Evolutionary conservation across 2,797 vertebrate genomes (phyloP), one percentile per base, ranked within the genome.

Genomic region (Molossus alvarezi): DNA sequence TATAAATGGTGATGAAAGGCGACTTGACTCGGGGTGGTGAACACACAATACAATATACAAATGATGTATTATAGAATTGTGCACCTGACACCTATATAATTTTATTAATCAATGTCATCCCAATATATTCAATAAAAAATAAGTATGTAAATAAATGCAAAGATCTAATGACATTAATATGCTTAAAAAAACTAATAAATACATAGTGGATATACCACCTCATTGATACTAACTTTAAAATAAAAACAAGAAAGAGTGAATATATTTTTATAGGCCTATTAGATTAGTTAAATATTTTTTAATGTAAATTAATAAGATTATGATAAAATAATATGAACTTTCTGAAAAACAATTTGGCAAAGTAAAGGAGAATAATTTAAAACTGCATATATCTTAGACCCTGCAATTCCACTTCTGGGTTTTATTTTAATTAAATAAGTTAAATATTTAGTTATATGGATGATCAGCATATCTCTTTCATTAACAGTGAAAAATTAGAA

Each of bases 371-470:
- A 86, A 41, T 18, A 84, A 55, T 81, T 96, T 58, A 88, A 93
- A 92, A 81, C 25, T 76, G 84, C 6, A 83, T 45, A 88, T 1
- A 79, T 69, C 29, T 14, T 82, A 76, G 21, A 72, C 9, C 27
- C 11, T 92, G 10, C 2, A 91, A 55, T 87, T 71, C 72, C 60
- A 77, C 29, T 96, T 82, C 57, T 41, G n/a, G 57, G 37, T 17
- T 95, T 87, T 73, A 51, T 81, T 91, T 90, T 82, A 87, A 60
- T 27, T 73, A 76, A 83, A 90, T 83, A 64, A 88, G 60, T 95
- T 94, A 90, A 95, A 91, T 33, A 95, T 84, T 72, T 82, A 82
- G 51, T 90, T 71, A 93, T 8, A 51, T 9, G 13, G 51, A 95
- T 65, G 33, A 57, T 75, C 75, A 89, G n/a, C 37, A 4, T 18